Evolutionary conservation across 2,113 vertebrate species (phyloP), one percentile per base, ranked within the genome.

Genomic region (Ranitomeya imitator): DNA sequence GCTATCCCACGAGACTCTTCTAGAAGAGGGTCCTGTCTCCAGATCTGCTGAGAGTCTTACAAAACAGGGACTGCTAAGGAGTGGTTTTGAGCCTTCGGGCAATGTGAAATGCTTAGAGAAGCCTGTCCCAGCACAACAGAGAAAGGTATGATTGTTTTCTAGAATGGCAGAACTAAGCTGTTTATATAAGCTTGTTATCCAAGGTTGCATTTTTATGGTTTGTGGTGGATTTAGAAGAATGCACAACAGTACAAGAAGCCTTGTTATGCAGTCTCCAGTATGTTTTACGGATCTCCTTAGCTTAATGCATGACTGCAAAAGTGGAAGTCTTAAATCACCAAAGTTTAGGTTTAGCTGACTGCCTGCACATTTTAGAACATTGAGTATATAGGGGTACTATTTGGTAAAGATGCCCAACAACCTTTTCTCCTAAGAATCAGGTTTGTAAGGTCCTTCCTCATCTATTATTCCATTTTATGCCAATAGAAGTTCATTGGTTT

Each of bases 1-100:
- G n/a, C 13, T 83, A 55, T 83, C 80, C 59, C 96, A 95, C 0
- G 92, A 93, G 0, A 91, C 67, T 7, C 88, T 89, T 89, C 95
- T 89, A 78, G 97, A 95, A 89, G 97, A 91, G 94, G 96, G 93
- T 90, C 93, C 93, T 0, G 92, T 85, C 89, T 91, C 94, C 37
- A 95, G 94, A 85, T 91, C 92, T 0, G 91, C 92, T 86, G 95
- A 96, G 57, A 95, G 92, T 91, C 92, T 93, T 92, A 87, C 96
- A 31, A 95, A 95, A 91, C 93, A 92, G 83, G 90, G 93, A 89
- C 90, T 95, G 45, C 77, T 96, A 57, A 93, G 93, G 85, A 95
- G 93, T 1, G 89, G 94, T 63, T 95, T 96, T 91, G 90, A 94
- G 37, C 93, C 92, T 0, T 86, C 92, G 3, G 4, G 90, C 1